Base-by-base conservation (phyloP, 2,113 vertebrate genomes). In the Pseudorasbora parva region DNA sequence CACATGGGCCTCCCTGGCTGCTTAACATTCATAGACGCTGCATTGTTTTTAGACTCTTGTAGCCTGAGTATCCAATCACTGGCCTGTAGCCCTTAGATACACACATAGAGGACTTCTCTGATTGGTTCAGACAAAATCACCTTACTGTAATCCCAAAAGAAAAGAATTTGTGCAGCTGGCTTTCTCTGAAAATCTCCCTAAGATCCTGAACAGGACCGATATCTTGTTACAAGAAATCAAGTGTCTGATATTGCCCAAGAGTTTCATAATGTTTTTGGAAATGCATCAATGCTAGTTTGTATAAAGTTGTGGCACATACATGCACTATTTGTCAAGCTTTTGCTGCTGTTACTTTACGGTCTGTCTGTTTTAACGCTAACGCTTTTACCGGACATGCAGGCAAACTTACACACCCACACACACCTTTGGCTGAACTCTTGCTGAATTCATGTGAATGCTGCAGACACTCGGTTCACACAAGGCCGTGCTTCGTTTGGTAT, bases 381-480 rank as follows among this genome's bases (percentile, higher is more conserved):
- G 45, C 21, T 14, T 45, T 45, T 25, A 25, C 41, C 49, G 51
- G 72, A 21, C 7, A 7, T 80, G 4, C 10, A 17, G 60, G 14
- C 21, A 59, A 27, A 33, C 43, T 49, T 72, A 77, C 30, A 76
- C 71, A 59, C 78, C 62, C 76, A 64, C 85, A 14, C 21, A 17
- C 51, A 51, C 76, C 45, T 83, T 82, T 86, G 86, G 69, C 85
- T 87, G 86, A 86, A 81, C 76, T 59, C 37, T 57, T 84, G 74
- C 33, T 85, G 82, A 84, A 82, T 78, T 68, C 54, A 27, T 86
- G 84, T 45, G 82, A 89, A 74, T 77, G 23, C n/a, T 25, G 8
- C 77, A 57, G 27, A 21, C 30, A 66, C 21, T 9, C 54, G 27
- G 33, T 89, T 87, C 86, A 62, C 84, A 89, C 54, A 83, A 62